Evolutionary conservation across 2,888 invertebrate genomes (phyloP), one percentile per base, ranked within the genome.

Genomic region (Drosophila kanekoi): DNA sequence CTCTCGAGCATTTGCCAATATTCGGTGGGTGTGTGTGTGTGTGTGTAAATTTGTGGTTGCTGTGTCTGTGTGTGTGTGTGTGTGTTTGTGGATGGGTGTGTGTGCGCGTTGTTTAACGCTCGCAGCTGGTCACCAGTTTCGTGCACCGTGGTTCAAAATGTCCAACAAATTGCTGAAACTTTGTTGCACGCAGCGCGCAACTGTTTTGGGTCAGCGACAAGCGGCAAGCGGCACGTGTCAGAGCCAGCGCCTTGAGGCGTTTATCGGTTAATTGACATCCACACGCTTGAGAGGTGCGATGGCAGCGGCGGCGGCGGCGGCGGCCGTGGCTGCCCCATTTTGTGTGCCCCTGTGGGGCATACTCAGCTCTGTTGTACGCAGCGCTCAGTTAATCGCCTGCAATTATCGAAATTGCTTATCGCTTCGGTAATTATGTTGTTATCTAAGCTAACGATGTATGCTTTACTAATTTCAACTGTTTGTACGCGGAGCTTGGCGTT

Each of bases 231-330:
- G 35, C 38, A 41, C 6, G 20, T 28, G 32, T 44, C 28, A 20
- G 52, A 38, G 40, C n/a, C 38, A 47, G 16, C 61, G 63, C 72
- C 62, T 69, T 53, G 71, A 81, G 85, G 68, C 77, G 72, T 69
- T 74, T 72, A 69, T 64, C 74, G 51, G 59, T 60, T 81, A 82
- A 84, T 82, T 84, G 74, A 66, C 76, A 76, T 58, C 56, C 45
- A 76, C 48, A 63, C 71, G 56, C 32, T 45, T 18, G 60, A 10
- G 37, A 43, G 69, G 44, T 41, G 14, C 18, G 38, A 23, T 23
- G 52, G 44, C 23, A 20, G 28, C 28, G 32, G 11, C 38, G 20
- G 4, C 11, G 14, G 32, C 14, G 28, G 23, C 6, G 54, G 28
- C 57, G 47, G 38, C 37, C 13, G n/a, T 51, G 33, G 54, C 45